Base-by-base conservation (phyloP, 2,113 vertebrate genomes). In the Hippocampus abdominalis region DNA sequence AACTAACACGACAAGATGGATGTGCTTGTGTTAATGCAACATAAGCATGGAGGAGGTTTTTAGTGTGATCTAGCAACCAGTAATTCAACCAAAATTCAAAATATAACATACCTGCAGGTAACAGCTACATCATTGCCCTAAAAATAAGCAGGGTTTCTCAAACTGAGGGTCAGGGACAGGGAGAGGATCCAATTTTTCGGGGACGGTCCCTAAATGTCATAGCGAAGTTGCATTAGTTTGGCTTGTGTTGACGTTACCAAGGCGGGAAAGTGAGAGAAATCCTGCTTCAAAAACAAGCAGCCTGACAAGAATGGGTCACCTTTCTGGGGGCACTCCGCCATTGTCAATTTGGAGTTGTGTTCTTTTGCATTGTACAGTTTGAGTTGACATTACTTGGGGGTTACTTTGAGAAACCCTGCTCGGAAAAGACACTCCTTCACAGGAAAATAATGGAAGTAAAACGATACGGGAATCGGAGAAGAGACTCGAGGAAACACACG, bases 121-220 rank as follows among this genome's bases (percentile, higher is more conserved):
- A 91, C 89, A 90, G 92, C 91, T 92, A 92, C 91, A 93, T 91
- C 88, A 85, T 86, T 74, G 89, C 87, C 89, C 85, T 82, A 83
- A 74, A 84, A 68, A 60, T 18, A 32, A 60, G 57, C 27, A 36
- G 27, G 57, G 27, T 32, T 60, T 32, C 57, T 27, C 57, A 60
- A 60, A 32, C 7, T 60, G 15, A 18, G 27, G 15, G 6, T 60
- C 27, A 32, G 27, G 29, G 57, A 8, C 56, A 5, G 1, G 29
- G 56, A 59, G 18, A 3, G 13, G n/a, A 7, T 57, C 23, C 54
- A 1, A 54, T 23, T 54, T 54, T 54, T n/a, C 13, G 57, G 25
- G 57, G 57, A 27, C 8, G 15, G 56, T 29, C 27, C 57, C 57
- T 27, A 18, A 18, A 60, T 18, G 15, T 32, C 15, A 16, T 32